Evolutionary conservation across 2,113 vertebrate species (phyloP).

Genomic region (Rana temporaria): DNA sequence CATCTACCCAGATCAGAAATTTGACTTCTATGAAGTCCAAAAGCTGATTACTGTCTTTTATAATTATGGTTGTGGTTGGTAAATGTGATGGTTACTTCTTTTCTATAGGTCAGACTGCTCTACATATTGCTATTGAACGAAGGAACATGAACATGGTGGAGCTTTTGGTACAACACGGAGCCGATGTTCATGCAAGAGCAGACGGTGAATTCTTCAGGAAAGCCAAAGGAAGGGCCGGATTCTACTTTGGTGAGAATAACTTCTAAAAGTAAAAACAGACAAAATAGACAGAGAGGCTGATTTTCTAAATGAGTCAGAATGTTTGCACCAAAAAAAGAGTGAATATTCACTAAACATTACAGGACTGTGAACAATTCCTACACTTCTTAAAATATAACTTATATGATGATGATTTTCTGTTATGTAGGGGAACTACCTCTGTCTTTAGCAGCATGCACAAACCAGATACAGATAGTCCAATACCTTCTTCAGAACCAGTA

Average conservation of each 20-base stretch:
- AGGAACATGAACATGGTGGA: conserved; percentile 83
- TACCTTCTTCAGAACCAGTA: conserved; percentile 86
- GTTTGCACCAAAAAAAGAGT: no score
- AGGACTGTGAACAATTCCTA: no score
- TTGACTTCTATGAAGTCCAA: no score
- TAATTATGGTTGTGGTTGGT: no score
- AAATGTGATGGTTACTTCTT: neutral
- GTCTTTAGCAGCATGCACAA: conserved; percentile 93
- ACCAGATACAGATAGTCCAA: conserved; percentile 88
- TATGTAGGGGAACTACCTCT: conserved; percentile 89
- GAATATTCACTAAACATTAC: no score
- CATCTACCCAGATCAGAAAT: no score
- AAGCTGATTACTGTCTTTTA: no score
- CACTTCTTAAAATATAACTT: no score
- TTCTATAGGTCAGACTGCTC: conserved; percentile 87
- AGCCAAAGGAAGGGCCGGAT: conserved; percentile 80
- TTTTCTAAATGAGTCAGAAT: no score
- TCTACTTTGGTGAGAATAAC: conserved; percentile 87
- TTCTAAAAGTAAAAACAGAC: no score
- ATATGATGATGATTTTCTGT: neutral
- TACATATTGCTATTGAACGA: conserved; percentile 94
- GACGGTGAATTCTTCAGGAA: conserved; percentile 92
- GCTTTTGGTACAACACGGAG: conserved; percentile 87
- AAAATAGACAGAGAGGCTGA: no score
- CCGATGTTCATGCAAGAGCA: conserved; percentile 88